Evolutionary conservation across 1,140 invertebrate genomes (phyloP).

Genomic region (Atta cephalotes): DNA sequence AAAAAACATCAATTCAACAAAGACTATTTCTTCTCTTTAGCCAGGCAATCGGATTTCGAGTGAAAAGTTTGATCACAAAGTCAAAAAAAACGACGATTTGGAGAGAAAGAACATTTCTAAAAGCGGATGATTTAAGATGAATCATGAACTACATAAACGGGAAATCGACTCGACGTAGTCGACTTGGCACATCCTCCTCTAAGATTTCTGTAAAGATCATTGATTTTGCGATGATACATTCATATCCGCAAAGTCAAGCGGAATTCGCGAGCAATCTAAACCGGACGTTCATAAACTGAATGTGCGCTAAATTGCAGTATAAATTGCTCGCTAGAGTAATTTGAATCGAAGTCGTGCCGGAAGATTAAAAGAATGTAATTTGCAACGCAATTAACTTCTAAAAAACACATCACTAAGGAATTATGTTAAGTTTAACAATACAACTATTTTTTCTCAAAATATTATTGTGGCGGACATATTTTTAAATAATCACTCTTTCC

Average conservation of each 20-base stretch:
- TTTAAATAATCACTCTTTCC: not conserved
- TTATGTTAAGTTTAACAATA: constrained; percentile 12
- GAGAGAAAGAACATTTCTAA: not conserved
- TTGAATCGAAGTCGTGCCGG: not conserved
- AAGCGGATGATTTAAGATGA: not conserved
- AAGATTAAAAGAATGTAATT: constrained; percentile 49
- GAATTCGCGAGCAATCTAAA: constrained; percentile 14
- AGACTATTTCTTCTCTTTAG: not conserved
- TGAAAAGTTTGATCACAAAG: not conserved
- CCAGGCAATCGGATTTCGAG: not conserved
- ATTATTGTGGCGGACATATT: not conserved
- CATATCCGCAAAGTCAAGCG: not conserved
- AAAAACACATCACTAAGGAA: not conserved
- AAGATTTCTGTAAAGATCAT: constrained; percentile 11
- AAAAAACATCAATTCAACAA: not conserved
- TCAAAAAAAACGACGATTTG: not conserved
- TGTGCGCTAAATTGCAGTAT: constrained; percentile 25
- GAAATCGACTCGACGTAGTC: not conserved
- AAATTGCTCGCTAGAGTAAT: constrained; percentile 46
- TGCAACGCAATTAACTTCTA: constrained; percentile 28
- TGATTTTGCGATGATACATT: constrained; percentile 13
- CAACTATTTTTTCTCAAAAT: constrained; percentile 11
- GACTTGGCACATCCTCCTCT: not conserved
- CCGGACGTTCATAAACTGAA: constrained; percentile 14
- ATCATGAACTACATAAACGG: not conserved